Conservation (phyloP, 2,888 invertebrate genomes). For the Augochlorella aurata region DNA sequence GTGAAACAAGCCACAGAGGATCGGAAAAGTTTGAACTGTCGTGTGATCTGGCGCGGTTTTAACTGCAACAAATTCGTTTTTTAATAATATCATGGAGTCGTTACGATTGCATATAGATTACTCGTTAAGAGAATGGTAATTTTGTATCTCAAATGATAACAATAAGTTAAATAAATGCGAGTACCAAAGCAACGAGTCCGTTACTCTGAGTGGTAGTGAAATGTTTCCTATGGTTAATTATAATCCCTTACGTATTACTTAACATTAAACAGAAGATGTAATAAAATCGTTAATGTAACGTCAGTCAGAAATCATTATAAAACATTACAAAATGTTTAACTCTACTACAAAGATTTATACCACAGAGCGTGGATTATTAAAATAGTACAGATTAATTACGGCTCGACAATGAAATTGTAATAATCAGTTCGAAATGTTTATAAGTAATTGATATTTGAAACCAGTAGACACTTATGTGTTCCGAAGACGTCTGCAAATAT, state of each 20-base stretch:
- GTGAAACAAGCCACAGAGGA: slow-evolving; percentile 1
- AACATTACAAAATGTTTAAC: not conserved
- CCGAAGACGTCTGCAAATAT: not conserved
- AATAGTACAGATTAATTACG: too few species aligned
- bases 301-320: not conserved
- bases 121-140: not conserved
- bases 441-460: not conserved
- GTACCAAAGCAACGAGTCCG: too few species aligned
- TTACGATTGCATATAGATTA: not conserved
- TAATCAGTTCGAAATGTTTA: not conserved
- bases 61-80: not conserved
- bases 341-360: not conserved
- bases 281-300: not conserved
- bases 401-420: too few species aligned
- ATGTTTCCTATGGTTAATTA: not conserved
- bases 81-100: not conserved
- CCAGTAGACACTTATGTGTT: not conserved
- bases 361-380: too few species aligned
- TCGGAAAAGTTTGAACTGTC: slow-evolving; percentile 1
- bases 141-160: not conserved
- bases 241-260: not conserved
- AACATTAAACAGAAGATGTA: not conserved
- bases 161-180: not conserved
- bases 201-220: too few species aligned
- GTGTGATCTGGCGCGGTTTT: not conserved